Evolutionary conservation across 2,797 vertebrate species (phyloP).

Genomic region (Cetoscarus ocellatus): DNA sequence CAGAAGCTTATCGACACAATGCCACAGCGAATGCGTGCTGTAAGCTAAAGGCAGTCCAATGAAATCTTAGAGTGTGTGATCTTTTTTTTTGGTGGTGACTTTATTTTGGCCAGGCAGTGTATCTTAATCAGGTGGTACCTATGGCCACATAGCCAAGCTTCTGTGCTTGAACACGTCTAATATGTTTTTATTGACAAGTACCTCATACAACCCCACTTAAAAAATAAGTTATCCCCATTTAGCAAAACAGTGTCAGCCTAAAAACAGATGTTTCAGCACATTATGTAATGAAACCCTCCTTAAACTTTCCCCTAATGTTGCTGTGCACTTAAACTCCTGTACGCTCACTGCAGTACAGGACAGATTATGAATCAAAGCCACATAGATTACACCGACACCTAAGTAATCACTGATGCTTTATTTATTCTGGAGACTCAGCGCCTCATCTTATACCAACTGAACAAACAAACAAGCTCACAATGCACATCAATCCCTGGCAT

Average conservation of each 20-base stretch:
- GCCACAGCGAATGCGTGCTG: too few species aligned
- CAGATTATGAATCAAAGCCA: slow-evolving; percentile 73
- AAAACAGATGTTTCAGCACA: slow-evolving; percentile 77
- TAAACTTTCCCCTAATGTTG: slow-evolving; percentile 52
- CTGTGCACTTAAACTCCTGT: slow-evolving; percentile 51
- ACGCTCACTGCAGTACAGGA: slow-evolving; percentile 49
- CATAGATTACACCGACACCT: slow-evolving; percentile 73
- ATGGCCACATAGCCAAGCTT: too few species aligned
- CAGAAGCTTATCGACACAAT: too few species aligned
- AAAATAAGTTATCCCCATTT: too few species aligned
- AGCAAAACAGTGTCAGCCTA: slow-evolving; percentile 63
- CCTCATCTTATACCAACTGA: slow-evolving; percentile 48
- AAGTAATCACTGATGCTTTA: slow-evolving; percentile 66
- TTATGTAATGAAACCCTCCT: slow-evolving; percentile 77
- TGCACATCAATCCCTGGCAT: slow-evolving; percentile 52
- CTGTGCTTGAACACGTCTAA: too few species aligned
- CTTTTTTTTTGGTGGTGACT: too few species aligned
- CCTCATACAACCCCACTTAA: too few species aligned
- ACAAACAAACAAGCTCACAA: slow-evolving; percentile 59
- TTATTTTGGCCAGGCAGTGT: too few species aligned
- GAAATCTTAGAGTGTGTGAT: too few species aligned
- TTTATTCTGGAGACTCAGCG: slow-evolving; percentile 62
- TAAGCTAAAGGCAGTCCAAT: too few species aligned
- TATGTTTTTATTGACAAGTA: too few species aligned
- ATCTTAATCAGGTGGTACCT: too few species aligned